Conservation (phyloP, 2,797 vertebrate species). For the Peromyscus nudipes region DNA sequence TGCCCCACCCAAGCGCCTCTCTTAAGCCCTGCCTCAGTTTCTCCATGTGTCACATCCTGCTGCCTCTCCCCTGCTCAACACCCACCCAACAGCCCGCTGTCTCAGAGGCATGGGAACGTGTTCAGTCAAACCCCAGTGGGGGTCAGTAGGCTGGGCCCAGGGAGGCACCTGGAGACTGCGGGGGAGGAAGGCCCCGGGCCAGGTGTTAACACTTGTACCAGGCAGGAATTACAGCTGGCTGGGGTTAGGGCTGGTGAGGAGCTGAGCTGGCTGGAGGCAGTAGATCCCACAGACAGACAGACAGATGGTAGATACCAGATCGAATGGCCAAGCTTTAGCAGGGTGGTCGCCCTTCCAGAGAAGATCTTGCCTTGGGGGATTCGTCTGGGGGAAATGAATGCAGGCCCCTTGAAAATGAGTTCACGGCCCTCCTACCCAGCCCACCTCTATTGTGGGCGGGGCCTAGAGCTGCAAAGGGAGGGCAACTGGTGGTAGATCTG, state of each 20-base stretch:
- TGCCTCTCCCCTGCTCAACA: conserved; percentile 49
- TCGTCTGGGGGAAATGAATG: conserved; percentile 29
- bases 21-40: conserved; percentile 80
- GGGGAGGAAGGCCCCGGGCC: conserved; percentile 85
- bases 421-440: background rate
- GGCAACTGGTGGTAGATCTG: background rate
- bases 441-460: background rate
- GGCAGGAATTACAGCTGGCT: conserved; percentile 85
- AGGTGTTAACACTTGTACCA: conserved; percentile 86
- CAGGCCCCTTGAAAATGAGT: conserved; percentile 48
- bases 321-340: conserved; percentile 75
- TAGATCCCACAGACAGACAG: conserved; percentile 83
- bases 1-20: background rate
- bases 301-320: conserved; percentile 82
- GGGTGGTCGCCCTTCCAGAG: conserved; percentile 76
- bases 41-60: conserved; percentile 66
- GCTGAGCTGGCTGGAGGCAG: conserved; percentile 82
- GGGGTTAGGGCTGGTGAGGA: conserved; percentile 61
- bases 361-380: conserved; percentile 58
- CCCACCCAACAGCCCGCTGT: conserved; percentile 46
- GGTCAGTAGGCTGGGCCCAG: conserved; percentile 84
- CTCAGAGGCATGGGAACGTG: conserved; percentile 81
- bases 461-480: background rate
- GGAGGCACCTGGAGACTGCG: conserved; percentile 85
- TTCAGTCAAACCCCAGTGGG: conserved; percentile 84